These are phyloP conservation scores for Pristiophorus japonicus DNA, from an alignment of 2,113 vertebrate species.

Conservation along the genomic window DNA sequence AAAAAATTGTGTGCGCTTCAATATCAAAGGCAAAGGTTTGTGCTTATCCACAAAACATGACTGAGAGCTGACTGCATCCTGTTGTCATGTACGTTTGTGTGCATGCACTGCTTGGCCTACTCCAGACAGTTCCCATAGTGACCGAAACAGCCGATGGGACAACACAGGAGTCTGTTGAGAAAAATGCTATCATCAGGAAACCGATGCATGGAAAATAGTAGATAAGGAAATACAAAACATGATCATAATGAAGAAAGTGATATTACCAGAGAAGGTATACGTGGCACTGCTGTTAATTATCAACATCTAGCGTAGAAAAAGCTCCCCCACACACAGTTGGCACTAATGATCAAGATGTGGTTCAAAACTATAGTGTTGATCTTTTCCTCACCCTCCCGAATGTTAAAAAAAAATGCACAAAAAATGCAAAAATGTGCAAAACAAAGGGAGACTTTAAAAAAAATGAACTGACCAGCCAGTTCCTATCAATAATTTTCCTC, in stretches of 20 bases:
- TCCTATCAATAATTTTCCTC: neutral
- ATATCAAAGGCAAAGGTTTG: neutral
- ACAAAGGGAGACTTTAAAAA: neutral
- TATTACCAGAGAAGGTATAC: neutral
- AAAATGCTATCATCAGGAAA: slow-evolving; percentile 24
- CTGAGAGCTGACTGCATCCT: neutral
- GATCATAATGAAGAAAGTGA: neutral
- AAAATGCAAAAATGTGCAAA: neutral
- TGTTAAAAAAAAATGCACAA: neutral
- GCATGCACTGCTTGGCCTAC: neutral
- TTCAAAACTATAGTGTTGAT: neutral
- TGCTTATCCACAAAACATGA: neutral
- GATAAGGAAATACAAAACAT: slow-evolving; percentile 12
- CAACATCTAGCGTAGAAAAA: neutral
- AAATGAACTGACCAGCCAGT: neutral
- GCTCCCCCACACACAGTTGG: neutral
- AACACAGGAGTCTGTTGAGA: neutral
- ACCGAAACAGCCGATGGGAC: neutral
- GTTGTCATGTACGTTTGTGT: neutral
- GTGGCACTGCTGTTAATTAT: neutral
- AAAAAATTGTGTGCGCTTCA: neutral
- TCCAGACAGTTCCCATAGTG: slow-evolving; percentile 18
- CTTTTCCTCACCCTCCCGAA: neutral
- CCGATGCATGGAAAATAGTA: neutral
- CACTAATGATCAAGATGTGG: neutral